These are phyloP conservation scores for Aphis gossypii DNA, from an alignment of 1,140 invertebrate genomes.

Conservation along the genomic window DNA sequence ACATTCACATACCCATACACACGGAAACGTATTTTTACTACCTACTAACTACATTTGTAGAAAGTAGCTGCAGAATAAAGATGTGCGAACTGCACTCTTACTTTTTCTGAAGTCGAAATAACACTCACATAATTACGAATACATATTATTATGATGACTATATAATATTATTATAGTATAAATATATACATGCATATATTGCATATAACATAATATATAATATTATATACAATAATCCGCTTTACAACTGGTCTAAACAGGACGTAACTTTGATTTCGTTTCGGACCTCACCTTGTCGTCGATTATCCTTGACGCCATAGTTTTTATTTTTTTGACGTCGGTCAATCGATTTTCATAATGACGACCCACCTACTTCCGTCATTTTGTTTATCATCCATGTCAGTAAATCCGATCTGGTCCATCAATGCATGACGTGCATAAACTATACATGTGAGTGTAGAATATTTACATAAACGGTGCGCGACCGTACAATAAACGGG, in stretches of 20 bases:
- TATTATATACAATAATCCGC: not conserved
- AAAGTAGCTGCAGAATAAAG: constrained; percentile 1
- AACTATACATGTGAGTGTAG: not conserved
- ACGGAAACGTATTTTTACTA: constrained; percentile 1
- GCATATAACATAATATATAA: not conserved
- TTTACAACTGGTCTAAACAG: constrained; percentile 15
- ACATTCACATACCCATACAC: not conserved
- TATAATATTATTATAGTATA: not conserved
- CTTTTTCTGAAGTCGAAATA: constrained; percentile 10
- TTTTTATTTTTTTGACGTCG: constrained; percentile 16
- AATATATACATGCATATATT: not conserved
- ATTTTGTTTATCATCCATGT: constrained; percentile 31
- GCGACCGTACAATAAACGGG: not conserved
- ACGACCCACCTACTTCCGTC: constrained; percentile 50
- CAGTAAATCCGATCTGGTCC: constrained; percentile 40
- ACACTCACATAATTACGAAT: not conserved
- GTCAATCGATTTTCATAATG: constrained; percentile 53
- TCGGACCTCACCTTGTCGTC: constrained; percentile 6
- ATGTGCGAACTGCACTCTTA: constrained; percentile 44
- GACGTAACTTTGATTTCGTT: constrained; percentile 19
- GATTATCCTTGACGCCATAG: constrained; percentile 47
- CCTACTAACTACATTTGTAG: constrained; percentile 1
- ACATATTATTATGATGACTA: not conserved
- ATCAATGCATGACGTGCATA: constrained; percentile 10
- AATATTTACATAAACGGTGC: not conserved